Evolutionary conservation across 92 coral and sea anemone genomes (phyloP).

Genomic region (Bergia sp.): DNA sequence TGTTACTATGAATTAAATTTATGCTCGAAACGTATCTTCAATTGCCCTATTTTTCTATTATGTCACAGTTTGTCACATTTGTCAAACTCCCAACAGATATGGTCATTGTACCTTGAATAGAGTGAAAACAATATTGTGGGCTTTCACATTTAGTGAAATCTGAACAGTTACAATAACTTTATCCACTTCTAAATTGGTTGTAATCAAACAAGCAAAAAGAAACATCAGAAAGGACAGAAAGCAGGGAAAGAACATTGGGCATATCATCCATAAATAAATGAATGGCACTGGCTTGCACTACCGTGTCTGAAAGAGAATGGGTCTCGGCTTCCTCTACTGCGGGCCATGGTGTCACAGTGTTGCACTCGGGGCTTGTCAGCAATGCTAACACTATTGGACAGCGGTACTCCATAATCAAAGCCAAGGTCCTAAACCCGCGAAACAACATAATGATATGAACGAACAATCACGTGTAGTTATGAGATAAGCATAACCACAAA

Average conservation of each 20-base stretch:
- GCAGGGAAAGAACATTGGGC: neutral
- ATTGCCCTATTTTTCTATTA: too few species aligned
- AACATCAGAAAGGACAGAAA: neutral
- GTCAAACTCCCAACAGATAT: too few species aligned
- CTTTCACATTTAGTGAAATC: neutral
- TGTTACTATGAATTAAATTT: too few species aligned
- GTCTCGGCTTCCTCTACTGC: conserved; percentile 66
- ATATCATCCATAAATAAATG: neutral
- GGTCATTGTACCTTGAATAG: neutral
- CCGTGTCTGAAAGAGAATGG: conserved; percentile 92
- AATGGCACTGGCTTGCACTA: conserved; percentile 25
- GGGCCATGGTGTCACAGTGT: conserved; percentile 54
- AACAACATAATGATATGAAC: too few species aligned
- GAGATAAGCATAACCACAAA: too few species aligned
- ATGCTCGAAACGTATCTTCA: neutral
- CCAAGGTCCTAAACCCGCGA: conserved; percentile 30
- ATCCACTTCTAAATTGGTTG: neutral
- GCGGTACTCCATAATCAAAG: conserved; percentile 73
- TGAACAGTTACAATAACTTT: neutral
- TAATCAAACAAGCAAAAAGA: too few species aligned
- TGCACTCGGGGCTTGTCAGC: conserved; percentile 73
- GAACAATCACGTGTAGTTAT: too few species aligned
- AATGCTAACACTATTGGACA: conserved; percentile 86
- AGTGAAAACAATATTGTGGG: neutral
- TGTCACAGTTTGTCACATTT: too few species aligned